Evolutionary conservation across 2,797 vertebrate species (phyloP).

Genomic region (Scleropages formosus): DNA sequence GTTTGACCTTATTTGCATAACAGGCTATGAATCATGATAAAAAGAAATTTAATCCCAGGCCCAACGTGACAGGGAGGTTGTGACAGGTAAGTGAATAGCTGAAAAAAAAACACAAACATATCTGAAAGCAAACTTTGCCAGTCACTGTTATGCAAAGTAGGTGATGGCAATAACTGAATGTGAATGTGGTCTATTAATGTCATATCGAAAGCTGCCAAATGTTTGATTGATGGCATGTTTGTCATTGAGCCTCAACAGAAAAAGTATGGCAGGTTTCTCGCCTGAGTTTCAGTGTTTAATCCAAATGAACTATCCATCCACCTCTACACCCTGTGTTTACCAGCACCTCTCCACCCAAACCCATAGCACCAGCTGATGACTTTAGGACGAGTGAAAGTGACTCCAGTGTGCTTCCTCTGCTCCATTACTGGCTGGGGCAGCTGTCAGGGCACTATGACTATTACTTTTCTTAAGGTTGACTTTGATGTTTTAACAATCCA

Average conservation of each 20-base stretch:
- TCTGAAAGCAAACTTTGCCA: too few species aligned
- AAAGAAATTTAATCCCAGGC: too few species aligned
- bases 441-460: conserved; percentile 80
- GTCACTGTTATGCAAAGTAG: too few species aligned
- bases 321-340: neutral
- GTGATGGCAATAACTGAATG: too few species aligned
- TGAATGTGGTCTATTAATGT: too few species aligned
- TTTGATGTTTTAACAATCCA: conserved; percentile 99
- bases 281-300: conserved; percentile 55
- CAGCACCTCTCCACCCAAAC: conserved; percentile 67
- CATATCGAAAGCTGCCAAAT: too few species aligned
- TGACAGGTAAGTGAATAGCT: too few species aligned
- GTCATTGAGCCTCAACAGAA: conserved; percentile 59
- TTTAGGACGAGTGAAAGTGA: conserved; percentile 81
- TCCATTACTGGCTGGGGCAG: conserved; percentile 61
- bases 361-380: conserved; percentile 66
- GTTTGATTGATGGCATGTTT: conserved; percentile 66
- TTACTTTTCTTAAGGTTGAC: conserved; percentile 86
- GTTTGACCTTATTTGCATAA: too few species aligned
- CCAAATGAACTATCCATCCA: conserved; percentile 44
- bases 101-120: too few species aligned
- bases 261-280: conserved; percentile 58
- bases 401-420: conserved; percentile 67
- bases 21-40: too few species aligned
- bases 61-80: too few species aligned